Percentiles rank a stretch among this genome's conserved stretches.
phyloP scores from a whole-genome alignment of 2,797 vertebrate species.

The Harpagifer antarcticus region DNA sequence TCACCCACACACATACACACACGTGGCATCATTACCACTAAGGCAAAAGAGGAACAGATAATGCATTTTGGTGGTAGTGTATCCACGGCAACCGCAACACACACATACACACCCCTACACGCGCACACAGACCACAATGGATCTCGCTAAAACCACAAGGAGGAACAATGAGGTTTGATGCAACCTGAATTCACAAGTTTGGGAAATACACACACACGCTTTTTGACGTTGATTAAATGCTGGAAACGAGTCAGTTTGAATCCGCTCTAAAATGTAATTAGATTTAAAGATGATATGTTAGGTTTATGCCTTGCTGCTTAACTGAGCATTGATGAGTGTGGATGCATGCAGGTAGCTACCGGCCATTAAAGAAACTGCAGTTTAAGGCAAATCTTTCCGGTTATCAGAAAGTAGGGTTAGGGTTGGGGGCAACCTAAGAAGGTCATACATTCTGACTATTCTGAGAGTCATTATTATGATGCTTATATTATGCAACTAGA shows the following conservation, averaged over 20 bases:
- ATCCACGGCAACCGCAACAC: slow-evolving; percentile 61
- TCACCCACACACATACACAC: slow-evolving; percentile 22
- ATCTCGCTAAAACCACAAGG: slow-evolving; percentile 64
- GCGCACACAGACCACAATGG: slow-evolving; percentile 58
- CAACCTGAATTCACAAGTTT: slow-evolving; percentile 10
- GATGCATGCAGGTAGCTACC: no score
- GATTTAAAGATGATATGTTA: no score
- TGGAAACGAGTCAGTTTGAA: background rate
- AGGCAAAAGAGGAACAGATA: slow-evolving; percentile 67
- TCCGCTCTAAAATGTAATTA: background rate
- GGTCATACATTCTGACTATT: no score
- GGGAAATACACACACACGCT: slow-evolving; percentile 12
- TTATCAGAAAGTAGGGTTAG: no score
- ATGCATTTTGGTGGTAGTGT: slow-evolving; percentile 35
- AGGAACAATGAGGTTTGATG: slow-evolving; percentile 57
- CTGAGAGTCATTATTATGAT: no score
- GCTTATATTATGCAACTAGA: no score
- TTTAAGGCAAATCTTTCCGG: no score
- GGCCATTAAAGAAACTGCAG: no score
- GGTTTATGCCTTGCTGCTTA: no score
- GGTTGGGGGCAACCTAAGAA: no score
- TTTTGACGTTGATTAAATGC: background rate
- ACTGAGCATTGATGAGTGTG: no score
- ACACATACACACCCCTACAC: slow-evolving; percentile 1
- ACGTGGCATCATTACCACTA: slow-evolving; percentile 27